Percentiles rank a stretch among this genome's conserved stretches.
These are phyloP conservation scores for Phorcus lineatus DNA, from an alignment of 2,888 invertebrate species.

Conservation along the genomic window DNA sequence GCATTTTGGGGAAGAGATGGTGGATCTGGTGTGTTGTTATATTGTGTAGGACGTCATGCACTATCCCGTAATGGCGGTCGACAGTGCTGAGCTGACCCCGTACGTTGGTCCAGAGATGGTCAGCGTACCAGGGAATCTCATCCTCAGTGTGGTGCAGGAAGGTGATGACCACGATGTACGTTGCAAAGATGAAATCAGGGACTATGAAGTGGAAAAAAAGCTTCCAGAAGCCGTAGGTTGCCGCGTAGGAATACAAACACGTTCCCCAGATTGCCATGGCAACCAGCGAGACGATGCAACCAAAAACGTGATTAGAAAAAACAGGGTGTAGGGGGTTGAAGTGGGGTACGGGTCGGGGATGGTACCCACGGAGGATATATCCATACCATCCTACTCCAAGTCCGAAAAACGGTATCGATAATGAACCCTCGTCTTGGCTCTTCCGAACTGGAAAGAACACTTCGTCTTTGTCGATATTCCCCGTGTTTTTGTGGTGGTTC, in stretches of 20 bases:
- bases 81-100: constrained; percentile 72
- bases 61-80: constrained; percentile 72
- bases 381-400: constrained; percentile 67
- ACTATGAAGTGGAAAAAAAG: constrained; percentile 61
- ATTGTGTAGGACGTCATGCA: constrained; percentile 68
- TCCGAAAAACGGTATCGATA: constrained; percentile 48
- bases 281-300: constrained; percentile 53
- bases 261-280: constrained; percentile 48
- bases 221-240: constrained; percentile 50
- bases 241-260: constrained; percentile 50
- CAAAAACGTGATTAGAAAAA: constrained; percentile 56
- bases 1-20: constrained; percentile 71
- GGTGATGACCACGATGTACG: constrained; percentile 69
- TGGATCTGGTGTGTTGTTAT: constrained; percentile 73
- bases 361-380: constrained; percentile 67
- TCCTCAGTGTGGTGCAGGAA: constrained; percentile 73
- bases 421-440: constrained; percentile 34
- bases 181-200: constrained; percentile 67
- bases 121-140: constrained; percentile 70
- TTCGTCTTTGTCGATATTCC: constrained; percentile 72
- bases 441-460: constrained; percentile 70
- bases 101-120: constrained; percentile 69
- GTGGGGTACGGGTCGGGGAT: constrained; percentile 54
- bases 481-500: constrained; percentile 70
- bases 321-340: constrained; percentile 44